Conservation (phyloP, 2,797 vertebrate species). For the Brachyrhaphis roseni region DNA sequence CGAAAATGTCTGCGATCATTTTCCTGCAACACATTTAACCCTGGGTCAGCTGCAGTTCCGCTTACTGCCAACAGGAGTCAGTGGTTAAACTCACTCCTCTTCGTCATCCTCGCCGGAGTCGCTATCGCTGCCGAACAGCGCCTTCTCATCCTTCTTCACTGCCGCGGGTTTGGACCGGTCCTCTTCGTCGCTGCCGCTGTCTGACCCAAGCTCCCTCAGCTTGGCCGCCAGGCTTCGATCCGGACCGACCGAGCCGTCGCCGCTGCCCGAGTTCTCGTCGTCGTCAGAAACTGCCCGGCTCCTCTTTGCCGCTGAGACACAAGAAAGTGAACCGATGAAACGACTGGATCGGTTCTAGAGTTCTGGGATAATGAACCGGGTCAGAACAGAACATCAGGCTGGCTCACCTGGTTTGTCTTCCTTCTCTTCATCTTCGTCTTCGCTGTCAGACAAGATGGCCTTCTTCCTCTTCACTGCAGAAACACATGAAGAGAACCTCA, state of each 20-base stretch:
- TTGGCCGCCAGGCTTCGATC: conserved; percentile 80
- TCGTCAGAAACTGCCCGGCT: conserved; percentile 87
- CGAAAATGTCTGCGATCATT: conserved; percentile 98
- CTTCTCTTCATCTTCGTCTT: conserved; percentile 83
- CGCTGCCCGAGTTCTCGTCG: conserved; percentile 87
- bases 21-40: conserved; percentile 79
- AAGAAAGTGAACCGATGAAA: not conserved
- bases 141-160: conserved; percentile 87
- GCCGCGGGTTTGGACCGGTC: conserved; percentile 58
- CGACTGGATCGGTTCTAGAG: not conserved
- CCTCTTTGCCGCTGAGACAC: conserved; percentile 82
- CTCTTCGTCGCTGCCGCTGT: conserved; percentile 88
- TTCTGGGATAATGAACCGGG: not conserved
- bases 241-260: conserved; percentile 66
- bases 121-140: conserved; percentile 95
- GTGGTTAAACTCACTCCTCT: conserved; percentile 88
- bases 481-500: not conserved
- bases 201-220: conserved; percentile 84
- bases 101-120: conserved; percentile 89
- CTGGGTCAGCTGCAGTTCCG: not conserved
- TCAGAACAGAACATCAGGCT: not conserved
- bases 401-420: conserved; percentile 66
- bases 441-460: conserved; percentile 92
- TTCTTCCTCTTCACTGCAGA: conserved; percentile 89
- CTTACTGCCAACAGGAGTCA: not conserved